Evolutionary conservation across 2,888 invertebrate genomes (phyloP).

Genomic region (Thera britannica): DNA sequence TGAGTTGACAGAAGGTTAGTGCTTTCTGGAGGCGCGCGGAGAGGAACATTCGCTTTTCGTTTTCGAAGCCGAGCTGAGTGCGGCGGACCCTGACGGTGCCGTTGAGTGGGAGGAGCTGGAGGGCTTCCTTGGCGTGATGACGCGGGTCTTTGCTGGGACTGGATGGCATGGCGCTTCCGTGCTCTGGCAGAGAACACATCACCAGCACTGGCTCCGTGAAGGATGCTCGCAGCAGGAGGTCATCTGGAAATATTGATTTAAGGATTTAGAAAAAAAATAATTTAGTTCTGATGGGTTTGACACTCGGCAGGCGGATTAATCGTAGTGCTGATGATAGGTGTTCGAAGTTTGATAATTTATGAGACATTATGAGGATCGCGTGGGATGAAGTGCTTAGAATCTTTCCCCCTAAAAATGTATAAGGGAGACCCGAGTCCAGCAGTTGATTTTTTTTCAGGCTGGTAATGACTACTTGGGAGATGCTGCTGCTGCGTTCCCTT

Average conservation of each 20-base stretch:
- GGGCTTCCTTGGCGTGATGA: constrained; percentile 82
- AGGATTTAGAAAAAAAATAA: not conserved
- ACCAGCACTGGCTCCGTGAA: constrained; percentile 87
- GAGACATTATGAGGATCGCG: too few relatives aligned
- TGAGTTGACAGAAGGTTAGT: constrained; percentile 86
- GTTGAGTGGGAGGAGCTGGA: constrained; percentile 79
- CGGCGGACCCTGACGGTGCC: constrained; percentile 74
- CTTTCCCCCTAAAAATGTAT: too few relatives aligned
- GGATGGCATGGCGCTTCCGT: constrained; percentile 74
- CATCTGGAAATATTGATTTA: constrained; percentile 62
- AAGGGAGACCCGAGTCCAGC: too few relatives aligned
- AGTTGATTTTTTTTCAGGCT: too few relatives aligned
- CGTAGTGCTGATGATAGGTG: too few relatives aligned
- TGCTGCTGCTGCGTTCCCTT: too few relatives aligned
- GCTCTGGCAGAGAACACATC: constrained; percentile 86
- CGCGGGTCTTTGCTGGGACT: constrained; percentile 82
- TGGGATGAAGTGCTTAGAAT: too few relatives aligned
- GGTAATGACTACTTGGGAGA: too few relatives aligned
- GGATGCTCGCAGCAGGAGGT: constrained; percentile 85
- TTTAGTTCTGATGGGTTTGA: too few relatives aligned
- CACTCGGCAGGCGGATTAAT: too few relatives aligned
- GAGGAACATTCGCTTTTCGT: constrained; percentile 86
- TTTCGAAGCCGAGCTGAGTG: constrained; percentile 86
- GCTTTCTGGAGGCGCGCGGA: constrained; percentile 87
- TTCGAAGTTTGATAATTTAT: too few relatives aligned